Evolutionary conservation across 2,888 invertebrate species (phyloP).

Genomic region (Oscheius myriophilus): DNA sequence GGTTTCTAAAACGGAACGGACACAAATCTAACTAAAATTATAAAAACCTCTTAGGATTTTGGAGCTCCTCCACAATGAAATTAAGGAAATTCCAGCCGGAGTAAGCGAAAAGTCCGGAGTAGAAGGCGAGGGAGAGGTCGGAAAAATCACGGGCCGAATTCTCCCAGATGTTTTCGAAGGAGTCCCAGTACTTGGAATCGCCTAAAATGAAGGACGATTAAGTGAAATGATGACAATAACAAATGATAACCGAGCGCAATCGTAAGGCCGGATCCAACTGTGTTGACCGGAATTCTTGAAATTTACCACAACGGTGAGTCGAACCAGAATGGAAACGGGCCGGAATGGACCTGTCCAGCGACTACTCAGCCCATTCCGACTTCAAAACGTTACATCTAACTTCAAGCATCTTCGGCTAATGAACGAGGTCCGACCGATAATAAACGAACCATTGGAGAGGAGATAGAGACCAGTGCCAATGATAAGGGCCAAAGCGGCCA

Average conservation of each 20-base stretch:
- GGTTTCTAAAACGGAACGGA: slow-evolving; percentile 80
- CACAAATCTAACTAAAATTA: neutral
- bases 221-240: slow-evolving; percentile 92
- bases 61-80: slow-evolving; percentile 97
- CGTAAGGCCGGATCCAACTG: no score
- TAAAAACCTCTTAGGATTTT: slow-evolving; percentile 86
- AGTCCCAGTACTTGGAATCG: slow-evolving; percentile 78
- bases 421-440: no score
- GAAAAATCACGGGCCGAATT: slow-evolving; percentile 79
- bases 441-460: slow-evolving; percentile 79
- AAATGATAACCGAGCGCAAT: no score
- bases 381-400: no score
- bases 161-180: slow-evolving; percentile 85
- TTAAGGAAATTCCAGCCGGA: slow-evolving; percentile 92
- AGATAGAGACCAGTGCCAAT: slow-evolving; percentile 90
- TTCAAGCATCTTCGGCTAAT: no score
- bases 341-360: no score
- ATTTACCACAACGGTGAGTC: no score
- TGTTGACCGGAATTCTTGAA: no score
- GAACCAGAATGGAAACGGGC: no score
- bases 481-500: slow-evolving; percentile 86
- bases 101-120: slow-evolving; percentile 97
- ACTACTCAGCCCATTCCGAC: no score
- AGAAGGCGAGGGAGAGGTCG: slow-evolving; percentile 75
- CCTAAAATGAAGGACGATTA: slow-evolving; percentile 77